phyloP scores from a whole-genome alignment of 2,797 vertebrate species.

The Cryptoprocta ferox region DNA sequence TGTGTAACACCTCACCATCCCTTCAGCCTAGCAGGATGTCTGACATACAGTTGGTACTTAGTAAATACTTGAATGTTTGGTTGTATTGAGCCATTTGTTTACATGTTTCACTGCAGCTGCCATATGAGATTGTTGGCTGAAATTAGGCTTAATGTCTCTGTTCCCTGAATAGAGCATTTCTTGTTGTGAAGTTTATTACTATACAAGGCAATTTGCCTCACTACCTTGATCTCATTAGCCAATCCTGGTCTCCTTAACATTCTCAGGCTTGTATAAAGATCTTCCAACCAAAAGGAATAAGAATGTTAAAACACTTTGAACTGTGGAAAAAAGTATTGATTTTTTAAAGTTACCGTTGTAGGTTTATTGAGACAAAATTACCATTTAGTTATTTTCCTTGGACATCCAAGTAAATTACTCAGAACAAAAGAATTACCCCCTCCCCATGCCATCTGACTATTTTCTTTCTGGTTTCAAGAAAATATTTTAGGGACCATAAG shows the following conservation, averaged over 20 bases:
- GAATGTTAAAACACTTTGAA: background rate
- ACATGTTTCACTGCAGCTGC: background rate
- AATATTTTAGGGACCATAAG: background rate
- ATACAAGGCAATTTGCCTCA: background rate
- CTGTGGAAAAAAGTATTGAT: background rate
- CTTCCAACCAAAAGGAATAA: background rate
- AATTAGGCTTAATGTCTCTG: background rate
- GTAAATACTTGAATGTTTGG: background rate
- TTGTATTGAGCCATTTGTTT: background rate
- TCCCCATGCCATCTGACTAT: background rate
- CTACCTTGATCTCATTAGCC: background rate
- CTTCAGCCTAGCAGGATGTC: background rate
- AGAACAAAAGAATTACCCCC: background rate
- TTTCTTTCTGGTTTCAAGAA: slow-evolving; percentile 22
- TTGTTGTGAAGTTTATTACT: background rate
- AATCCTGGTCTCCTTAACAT: slow-evolving; percentile 1
- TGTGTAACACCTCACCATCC: background rate
- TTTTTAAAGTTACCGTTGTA: background rate
- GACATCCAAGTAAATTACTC: background rate
- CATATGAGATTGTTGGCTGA: background rate
- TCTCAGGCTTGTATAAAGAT: background rate
- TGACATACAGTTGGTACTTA: background rate
- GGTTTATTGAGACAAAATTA: background rate
- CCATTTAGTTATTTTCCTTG: background rate
- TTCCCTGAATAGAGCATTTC: background rate